Percentiles rank a stretch among this genome's conserved stretches.
These are phyloP conservation scores for Chaetops frenatus DNA, from an alignment of 2,113 vertebrate species.

Conservation along the genomic window DNA sequence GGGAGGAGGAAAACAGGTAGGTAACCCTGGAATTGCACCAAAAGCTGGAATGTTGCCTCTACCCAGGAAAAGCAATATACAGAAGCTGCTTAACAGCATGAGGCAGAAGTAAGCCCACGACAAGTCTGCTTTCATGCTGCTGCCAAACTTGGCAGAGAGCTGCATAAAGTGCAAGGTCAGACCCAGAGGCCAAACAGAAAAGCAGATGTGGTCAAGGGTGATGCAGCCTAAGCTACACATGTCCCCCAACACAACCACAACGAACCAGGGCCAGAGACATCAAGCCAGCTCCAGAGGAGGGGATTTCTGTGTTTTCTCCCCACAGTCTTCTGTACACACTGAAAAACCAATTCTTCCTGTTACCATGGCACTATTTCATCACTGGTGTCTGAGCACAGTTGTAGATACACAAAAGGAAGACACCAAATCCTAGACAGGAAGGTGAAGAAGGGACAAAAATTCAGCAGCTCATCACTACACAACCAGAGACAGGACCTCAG, in stretches of 20 bases:
- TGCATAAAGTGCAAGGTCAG: neutral
- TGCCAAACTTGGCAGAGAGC: constrained; percentile 1
- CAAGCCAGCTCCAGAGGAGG: neutral
- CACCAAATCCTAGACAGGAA: constrained; percentile 10
- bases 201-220: neutral
- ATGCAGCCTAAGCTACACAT: fast-evolving
- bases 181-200: neutral
- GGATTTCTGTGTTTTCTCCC: neutral
- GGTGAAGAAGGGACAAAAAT: constrained; percentile 1
- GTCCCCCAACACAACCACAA: neutral
- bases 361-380: constrained; percentile 38
- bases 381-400: neutral
- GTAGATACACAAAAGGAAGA: neutral
- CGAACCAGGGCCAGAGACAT: neutral
- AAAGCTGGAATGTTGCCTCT: neutral
- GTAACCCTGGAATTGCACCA: neutral
- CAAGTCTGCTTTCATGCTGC: neutral
- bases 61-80: neutral
- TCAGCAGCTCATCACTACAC: neutral
- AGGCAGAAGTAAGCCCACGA: constrained; percentile 35
- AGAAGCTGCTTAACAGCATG: constrained; percentile 12
- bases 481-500: neutral
- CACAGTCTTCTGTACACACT: neutral
- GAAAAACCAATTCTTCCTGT: constrained; percentile 22
- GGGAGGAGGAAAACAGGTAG: neutral